Evolutionary conservation across 2,797 vertebrate species (phyloP).

Genomic region (Sebastes matsubarae): DNA sequence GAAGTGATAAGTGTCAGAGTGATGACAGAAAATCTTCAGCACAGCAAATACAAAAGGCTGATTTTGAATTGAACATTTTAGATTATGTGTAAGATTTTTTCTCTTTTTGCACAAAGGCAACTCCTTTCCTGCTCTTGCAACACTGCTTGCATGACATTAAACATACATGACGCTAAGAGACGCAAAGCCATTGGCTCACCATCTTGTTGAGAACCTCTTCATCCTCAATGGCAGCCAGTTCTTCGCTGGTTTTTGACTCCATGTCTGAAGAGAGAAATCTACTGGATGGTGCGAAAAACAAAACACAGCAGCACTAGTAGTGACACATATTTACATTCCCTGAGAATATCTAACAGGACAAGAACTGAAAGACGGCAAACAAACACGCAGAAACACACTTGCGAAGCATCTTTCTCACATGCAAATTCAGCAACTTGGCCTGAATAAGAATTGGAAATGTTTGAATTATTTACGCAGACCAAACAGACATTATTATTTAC

Average conservation of each 20-base stretch:
- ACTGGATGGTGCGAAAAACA: background rate
- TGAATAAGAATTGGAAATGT: background rate
- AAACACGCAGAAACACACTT: background rate
- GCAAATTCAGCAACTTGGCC: background rate
- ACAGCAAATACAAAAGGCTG: background rate
- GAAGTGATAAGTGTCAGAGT: background rate
- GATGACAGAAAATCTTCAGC: background rate
- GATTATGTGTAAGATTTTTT: background rate
- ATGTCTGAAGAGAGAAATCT: conserved; percentile 48
- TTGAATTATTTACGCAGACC: background rate
- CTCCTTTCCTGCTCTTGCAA: background rate
- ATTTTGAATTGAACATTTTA: background rate
- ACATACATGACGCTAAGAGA: background rate
- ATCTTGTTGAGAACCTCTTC: conserved; percentile 94
- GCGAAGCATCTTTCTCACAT: background rate
- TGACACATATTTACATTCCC: background rate
- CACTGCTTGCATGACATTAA: background rate
- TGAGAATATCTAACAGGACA: background rate
- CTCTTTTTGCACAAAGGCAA: background rate
- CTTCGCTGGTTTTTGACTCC: conserved; percentile 68
- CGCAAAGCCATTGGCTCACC: conserved; percentile 70
- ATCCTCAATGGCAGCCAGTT: conserved; percentile 89
- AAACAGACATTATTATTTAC: background rate
- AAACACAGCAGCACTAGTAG: background rate
- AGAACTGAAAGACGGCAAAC: background rate